These are phyloP conservation scores for Pituophis catenifer DNA, from an alignment of 2,113 vertebrate species.

Conservation along the genomic window DNA sequence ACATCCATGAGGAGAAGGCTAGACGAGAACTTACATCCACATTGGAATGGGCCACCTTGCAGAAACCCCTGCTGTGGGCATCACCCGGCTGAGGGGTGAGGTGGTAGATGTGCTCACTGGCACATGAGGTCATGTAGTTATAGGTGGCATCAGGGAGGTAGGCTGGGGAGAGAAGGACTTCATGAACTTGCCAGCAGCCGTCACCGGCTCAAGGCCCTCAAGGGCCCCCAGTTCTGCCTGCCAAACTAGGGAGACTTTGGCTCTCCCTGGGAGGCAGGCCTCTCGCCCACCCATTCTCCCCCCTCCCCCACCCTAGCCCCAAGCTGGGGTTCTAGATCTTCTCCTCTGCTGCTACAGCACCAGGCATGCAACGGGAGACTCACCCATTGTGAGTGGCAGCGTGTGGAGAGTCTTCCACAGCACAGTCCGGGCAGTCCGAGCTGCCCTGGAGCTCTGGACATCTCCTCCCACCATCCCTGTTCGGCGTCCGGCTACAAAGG, in stretches of 20 bases:
- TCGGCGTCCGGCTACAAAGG: constrained; percentile 72
- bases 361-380: neutral
- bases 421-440: constrained; percentile 72
- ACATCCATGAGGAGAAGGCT: neutral
- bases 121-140: constrained; percentile 81
- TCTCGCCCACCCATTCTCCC: neutral
- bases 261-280: neutral
- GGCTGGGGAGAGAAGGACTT: constrained; percentile 59
- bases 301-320: neutral
- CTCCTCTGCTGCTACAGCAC: neutral
- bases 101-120: constrained; percentile 77
- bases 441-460: constrained; percentile 19
- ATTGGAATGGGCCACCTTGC: constrained; percentile 77
- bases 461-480: constrained; percentile 54
- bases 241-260: neutral
- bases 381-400: constrained; percentile 80
- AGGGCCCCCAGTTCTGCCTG: accelerated
- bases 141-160: constrained; percentile 77
- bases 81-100: constrained; percentile 64
- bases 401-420: constrained; percentile 84
- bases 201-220: neutral
- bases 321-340: too few species aligned
- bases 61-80: constrained; percentile 37
- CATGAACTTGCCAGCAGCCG: neutral
- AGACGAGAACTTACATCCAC: constrained; percentile 66